Percentiles rank a stretch among this genome's conserved stretches.
Conservation (phyloP, 2,888 invertebrate species). For the Spilosoma lubricipeda region DNA sequence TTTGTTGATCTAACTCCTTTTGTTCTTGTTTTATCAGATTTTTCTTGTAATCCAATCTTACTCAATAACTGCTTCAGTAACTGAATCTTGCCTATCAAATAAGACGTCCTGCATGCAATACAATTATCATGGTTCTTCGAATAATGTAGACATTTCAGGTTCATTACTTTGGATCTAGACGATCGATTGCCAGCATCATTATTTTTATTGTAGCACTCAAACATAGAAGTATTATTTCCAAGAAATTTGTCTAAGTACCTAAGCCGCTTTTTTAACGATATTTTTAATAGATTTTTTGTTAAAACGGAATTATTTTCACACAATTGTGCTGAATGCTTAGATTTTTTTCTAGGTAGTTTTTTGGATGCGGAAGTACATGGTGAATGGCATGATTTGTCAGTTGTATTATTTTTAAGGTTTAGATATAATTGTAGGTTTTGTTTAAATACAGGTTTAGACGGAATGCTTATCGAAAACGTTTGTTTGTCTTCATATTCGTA, state of each 20-base stretch:
- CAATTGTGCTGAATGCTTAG: not conserved
- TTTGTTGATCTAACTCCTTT: not conserved
- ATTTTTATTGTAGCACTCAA: not conserved
- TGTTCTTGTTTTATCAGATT: not conserved
- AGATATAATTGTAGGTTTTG: not conserved
- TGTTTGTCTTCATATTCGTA: not conserved
- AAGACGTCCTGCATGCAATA: conserved; percentile 6
- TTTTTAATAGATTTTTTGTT: not conserved
- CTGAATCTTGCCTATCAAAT: conserved; percentile 5
- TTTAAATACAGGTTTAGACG: not conserved
- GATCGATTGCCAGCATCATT: not conserved
- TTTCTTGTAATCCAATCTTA: not conserved
- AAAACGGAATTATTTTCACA: not conserved
- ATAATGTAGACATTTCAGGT: not conserved
- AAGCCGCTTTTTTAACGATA: conserved; percentile 3
- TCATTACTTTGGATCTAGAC: not conserved
- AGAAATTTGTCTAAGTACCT: conserved; percentile 2
- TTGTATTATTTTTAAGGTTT: not conserved
- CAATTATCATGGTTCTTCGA: not conserved
- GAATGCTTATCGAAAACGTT: not conserved
- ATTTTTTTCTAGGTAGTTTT: not conserved
- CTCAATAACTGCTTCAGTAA: not conserved
- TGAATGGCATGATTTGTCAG: not conserved
- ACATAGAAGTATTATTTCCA: not conserved
- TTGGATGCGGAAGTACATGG: not conserved